phyloP scores from a whole-genome alignment of 2,888 invertebrate species.

The Amblyjoppa proteus region DNA sequence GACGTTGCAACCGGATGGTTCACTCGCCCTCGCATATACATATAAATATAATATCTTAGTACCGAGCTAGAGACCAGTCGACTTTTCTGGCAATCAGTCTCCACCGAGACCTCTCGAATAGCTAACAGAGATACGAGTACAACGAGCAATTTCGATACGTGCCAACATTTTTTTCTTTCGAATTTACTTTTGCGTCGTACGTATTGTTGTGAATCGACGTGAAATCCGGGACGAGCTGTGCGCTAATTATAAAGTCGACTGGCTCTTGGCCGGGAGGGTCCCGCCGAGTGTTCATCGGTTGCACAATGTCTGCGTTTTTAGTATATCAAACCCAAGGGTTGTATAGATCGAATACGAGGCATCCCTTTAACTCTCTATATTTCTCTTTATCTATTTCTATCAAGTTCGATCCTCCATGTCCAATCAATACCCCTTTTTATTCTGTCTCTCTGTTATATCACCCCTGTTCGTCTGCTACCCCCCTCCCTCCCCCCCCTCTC shows the following conservation, averaged over 20 bases:
- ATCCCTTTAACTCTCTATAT: slow-evolving; percentile 65
- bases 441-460: not conserved
- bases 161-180: slow-evolving; percentile 26
- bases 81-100: not conserved
- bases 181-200: not conserved
- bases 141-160: not conserved
- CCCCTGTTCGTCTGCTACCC: not conserved
- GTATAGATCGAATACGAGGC: slow-evolving; percentile 74
- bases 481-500: not conserved
- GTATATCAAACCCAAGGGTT: slow-evolving; percentile 69
- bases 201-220: not conserved
- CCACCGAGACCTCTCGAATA: not conserved
- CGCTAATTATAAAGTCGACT: slow-evolving; percentile 44
- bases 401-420: not conserved
- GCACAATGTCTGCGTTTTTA: slow-evolving; percentile 56
- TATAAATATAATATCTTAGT: slow-evolving; percentile 3
- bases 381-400: slow-evolving; percentile 61
- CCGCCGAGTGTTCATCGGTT: slow-evolving; percentile 50
- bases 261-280: slow-evolving; percentile 21
- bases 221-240: not conserved
- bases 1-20: slow-evolving; percentile 59
- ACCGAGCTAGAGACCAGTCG: slow-evolving; percentile 14
- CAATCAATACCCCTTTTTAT: not conserved
- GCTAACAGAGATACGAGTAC: not conserved
- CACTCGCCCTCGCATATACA: slow-evolving; percentile 36